Evolutionary conservation across 2,888 invertebrate species (phyloP).

Genomic region (Chrysolina americana): DNA sequence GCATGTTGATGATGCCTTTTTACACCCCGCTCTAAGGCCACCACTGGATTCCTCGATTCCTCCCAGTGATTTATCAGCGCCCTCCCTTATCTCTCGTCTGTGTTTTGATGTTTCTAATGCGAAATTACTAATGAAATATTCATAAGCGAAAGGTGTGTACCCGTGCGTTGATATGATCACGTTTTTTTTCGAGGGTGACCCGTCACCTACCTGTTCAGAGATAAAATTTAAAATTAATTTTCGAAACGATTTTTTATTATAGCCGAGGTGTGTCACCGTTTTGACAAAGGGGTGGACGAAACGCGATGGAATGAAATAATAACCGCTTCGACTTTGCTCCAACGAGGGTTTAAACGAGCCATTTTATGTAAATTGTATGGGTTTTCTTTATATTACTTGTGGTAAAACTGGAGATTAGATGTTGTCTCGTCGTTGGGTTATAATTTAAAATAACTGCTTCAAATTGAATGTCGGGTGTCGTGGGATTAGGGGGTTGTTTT

Average conservation of each 20-base stretch:
- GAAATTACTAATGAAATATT: slow-evolving; percentile 48
- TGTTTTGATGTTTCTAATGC: slow-evolving; percentile 42
- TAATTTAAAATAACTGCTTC: not conserved
- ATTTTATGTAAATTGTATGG: slow-evolving; percentile 26
- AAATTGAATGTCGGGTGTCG: not conserved
- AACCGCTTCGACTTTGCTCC: slow-evolving; percentile 18
- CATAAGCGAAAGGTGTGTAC: slow-evolving; percentile 44
- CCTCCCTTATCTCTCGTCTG: slow-evolving; percentile 12
- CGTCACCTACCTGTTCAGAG: slow-evolving; percentile 53
- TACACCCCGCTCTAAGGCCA: not conserved
- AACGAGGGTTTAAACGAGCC: slow-evolving; percentile 7
- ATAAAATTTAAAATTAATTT: slow-evolving; percentile 54
- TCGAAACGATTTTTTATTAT: slow-evolving; percentile 49
- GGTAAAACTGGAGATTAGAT: not conserved
- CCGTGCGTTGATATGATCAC: slow-evolving; percentile 42
- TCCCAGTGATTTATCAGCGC: slow-evolving; percentile 20
- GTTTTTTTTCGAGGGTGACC: slow-evolving; percentile 46
- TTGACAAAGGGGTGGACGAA: slow-evolving; percentile 45
- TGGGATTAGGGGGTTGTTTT: not conserved
- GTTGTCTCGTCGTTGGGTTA: slow-evolving; percentile 10
- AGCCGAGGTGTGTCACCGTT: slow-evolving; percentile 50
- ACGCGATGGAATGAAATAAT: slow-evolving; percentile 35
- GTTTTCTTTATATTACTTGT: slow-evolving; percentile 4
- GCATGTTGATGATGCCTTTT: too few relatives aligned
- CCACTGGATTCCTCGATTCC: slow-evolving; percentile 5